Conservation (phyloP, 1,140 invertebrate species). For the Cryptotermes secundus region DNA sequence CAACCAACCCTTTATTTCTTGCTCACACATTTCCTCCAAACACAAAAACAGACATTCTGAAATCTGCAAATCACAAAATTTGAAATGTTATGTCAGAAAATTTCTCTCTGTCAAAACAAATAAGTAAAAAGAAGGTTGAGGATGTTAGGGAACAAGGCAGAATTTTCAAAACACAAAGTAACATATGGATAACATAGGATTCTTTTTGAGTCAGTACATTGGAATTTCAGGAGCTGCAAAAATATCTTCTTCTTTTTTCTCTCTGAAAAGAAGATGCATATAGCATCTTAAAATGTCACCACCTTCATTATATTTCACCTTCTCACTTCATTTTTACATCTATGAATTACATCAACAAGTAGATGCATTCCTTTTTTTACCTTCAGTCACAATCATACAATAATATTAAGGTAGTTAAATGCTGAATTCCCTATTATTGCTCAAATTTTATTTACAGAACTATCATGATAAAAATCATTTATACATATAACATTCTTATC, state of each 20-base stretch:
- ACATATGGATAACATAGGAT: too few species aligned
- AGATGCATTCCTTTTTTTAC: background rate
- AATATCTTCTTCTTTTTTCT: background rate
- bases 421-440: background rate
- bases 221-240: background rate
- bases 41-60: too few species aligned
- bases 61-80: too few species aligned
- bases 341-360: background rate
- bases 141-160: too few species aligned
- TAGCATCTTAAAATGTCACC: background rate
- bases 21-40: too few species aligned
- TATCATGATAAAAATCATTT: background rate
- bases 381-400: constrained; percentile 8
- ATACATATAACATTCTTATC: background rate
- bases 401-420: background rate
- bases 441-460: constrained; percentile 11
- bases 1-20: too few species aligned
- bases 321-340: background rate
- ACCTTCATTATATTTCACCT: background rate
- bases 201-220: too few species aligned
- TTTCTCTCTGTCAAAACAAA: too few species aligned
- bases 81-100: too few species aligned
- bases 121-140: too few species aligned
- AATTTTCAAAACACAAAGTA: too few species aligned
- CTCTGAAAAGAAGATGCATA: background rate